Evolutionary conservation across 2,888 invertebrate genomes (phyloP), one percentile per base, ranked within the genome.

Genomic region (Limnephilus lunatus): DNA sequence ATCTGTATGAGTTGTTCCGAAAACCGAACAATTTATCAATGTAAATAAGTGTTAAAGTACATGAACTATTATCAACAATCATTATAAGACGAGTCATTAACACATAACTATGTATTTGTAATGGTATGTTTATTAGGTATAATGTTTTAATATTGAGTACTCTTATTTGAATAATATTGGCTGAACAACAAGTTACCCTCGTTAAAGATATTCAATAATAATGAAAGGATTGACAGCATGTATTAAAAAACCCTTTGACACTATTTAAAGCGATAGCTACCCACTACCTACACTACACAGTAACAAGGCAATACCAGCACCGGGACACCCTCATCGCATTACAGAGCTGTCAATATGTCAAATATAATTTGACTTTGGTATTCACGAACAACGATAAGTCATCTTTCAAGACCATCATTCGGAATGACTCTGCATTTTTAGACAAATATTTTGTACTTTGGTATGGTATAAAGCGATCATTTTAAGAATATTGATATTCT

Each of bases 271-370:
- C 68, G 68, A 68, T 68, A 68, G 68, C 68, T 68, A 25, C 68
- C 68, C 68, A 25, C 44, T 48, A 48, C 44, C 48, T 15, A 44
- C 44, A 39, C 12, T n/a, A n/a, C 68, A 68, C 68, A 9, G 68
- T 68, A 25, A 82, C 32, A 82, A 82, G 30, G 82, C 82, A 32
- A 31, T 31, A 31, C 31, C 82, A 14, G 31, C 11, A 15, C 30
- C 30, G 19, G 19, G 12, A 15, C 82, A 82, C 82, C 82, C 82
- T 82, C 82, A 32, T 82, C 82, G 32, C 82, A 19, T 32, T 32
- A 82, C 31, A 14, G 32, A 82, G 31, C 82, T 82, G 82, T 82
- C 82, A 82, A 82, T 82, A 82, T 82, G 82, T 82, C 82, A 82
- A 68, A 68, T 68, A 68, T 68, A 68, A 68, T 68, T 68, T 68